Conservation (phyloP, 2,888 invertebrate species). For the Cynaeus angustus region DNA sequence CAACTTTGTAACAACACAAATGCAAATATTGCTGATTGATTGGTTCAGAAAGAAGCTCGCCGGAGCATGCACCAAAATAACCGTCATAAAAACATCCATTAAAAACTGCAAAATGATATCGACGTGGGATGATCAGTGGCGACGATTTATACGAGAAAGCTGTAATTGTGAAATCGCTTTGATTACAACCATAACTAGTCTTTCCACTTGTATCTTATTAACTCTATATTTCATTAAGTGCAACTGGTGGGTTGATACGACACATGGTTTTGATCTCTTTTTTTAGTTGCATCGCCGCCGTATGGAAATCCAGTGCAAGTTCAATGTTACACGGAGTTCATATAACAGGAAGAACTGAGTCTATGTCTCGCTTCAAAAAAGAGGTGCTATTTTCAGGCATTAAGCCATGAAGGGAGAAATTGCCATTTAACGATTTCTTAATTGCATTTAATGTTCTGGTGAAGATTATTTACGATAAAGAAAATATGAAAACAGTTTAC, state of each 20-base stretch:
- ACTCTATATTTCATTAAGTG: too few relatives aligned
- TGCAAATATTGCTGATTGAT: conserved; percentile 36
- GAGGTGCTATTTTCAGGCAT: too few relatives aligned
- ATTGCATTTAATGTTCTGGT: too few relatives aligned
- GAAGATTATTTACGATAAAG: too few relatives aligned
- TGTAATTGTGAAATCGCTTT: neutral
- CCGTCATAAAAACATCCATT: conserved; percentile 1
- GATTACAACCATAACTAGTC: neutral
- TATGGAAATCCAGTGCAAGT: neutral
- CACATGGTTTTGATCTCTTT: neutral
- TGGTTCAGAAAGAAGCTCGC: neutral
- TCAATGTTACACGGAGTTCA: conserved; percentile 1
- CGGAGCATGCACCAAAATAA: neutral
- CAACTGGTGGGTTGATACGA: neutral
- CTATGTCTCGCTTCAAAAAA: neutral
- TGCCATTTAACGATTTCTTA: too few relatives aligned
- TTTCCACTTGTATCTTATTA: too few relatives aligned
- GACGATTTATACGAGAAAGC: neutral
- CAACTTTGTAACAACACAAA: conserved; percentile 32
- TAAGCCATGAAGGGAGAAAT: too few relatives aligned
- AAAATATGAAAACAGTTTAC: neutral
- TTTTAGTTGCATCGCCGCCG: neutral
- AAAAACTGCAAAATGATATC: conserved; percentile 3
- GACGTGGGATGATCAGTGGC: neutral
- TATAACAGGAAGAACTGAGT: conserved; percentile 3